These are phyloP conservation scores for Ceratitis capitata DNA, from an alignment of 1,140 invertebrate genomes.

Conservation along the genomic window DNA sequence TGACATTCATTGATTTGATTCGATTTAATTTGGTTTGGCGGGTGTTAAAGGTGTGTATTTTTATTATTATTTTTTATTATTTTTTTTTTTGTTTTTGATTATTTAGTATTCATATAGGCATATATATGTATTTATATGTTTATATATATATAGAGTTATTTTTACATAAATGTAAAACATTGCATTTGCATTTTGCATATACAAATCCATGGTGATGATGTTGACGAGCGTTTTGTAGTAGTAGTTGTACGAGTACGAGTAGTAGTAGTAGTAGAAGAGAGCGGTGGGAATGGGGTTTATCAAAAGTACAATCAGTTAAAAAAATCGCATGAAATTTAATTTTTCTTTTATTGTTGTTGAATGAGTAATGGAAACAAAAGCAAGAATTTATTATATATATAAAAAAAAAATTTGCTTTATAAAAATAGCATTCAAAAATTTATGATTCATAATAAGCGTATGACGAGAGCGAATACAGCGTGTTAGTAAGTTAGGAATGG, in stretches of 20 bases:
- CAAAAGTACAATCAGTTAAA: constrained; percentile 56
- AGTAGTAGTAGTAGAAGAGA: constrained; percentile 38
- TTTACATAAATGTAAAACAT: neutral
- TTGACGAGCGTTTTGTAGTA: constrained; percentile 48
- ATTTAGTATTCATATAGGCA: constrained; percentile 23
- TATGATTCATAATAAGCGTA: neutral
- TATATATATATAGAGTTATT: neutral
- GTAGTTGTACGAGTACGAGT: constrained; percentile 35
- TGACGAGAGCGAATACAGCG: neutral
- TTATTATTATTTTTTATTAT: constrained; percentile 14
- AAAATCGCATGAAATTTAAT: constrained; percentile 53
- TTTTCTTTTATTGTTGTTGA: constrained; percentile 42
- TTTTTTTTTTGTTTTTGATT: neutral
- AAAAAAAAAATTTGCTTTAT: neutral
- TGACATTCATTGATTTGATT: constrained; percentile 20
- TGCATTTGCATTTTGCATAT: constrained; percentile 40
- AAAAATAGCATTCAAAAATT: constrained; percentile 8
- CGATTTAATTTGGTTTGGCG: constrained; percentile 31
- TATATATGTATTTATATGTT: neutral
- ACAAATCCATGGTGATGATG: constrained; percentile 46
- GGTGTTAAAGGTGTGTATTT: constrained; percentile 12
- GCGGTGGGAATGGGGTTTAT: constrained; percentile 44
- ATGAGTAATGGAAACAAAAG: constrained; percentile 41
- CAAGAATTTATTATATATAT: constrained; percentile 39
- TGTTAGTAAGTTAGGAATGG: neutral